Conservation (phyloP, 2,113 vertebrate species). For the Cercocebus atys region DNA sequence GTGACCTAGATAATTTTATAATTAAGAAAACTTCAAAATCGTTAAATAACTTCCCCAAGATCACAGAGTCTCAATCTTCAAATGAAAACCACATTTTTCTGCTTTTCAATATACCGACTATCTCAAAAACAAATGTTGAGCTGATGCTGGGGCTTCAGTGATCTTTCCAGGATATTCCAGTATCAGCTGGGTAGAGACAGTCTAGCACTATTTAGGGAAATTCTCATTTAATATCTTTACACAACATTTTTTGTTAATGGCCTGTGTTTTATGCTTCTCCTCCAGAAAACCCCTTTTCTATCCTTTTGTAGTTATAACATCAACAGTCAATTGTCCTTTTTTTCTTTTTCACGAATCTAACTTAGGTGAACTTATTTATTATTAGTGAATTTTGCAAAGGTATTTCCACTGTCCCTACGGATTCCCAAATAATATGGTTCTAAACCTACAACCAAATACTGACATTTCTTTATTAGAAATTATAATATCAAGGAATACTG, state of each 20-base stretch:
- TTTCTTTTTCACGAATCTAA: neutral
- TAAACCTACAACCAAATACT: neutral
- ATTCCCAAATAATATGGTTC: neutral
- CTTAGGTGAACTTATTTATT: neutral
- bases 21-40: neutral
- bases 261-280: neutral
- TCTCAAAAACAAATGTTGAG: neutral
- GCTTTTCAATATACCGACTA: neutral
- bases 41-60: neutral
- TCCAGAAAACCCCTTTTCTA: neutral
- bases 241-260: neutral
- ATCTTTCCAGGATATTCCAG: neutral
- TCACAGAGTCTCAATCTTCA: neutral
- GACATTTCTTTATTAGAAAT: neutral
- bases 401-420: neutral
- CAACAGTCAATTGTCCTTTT: neutral
- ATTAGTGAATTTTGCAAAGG: neutral
- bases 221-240: neutral
- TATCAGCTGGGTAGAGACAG: neutral
- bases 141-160: fast-evolving
- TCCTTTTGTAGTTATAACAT: neutral
- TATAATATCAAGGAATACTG: neutral
- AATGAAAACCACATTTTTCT: neutral
- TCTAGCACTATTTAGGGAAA: neutral
- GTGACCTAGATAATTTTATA: neutral